Evolutionary conservation across 1,140 invertebrate species (phyloP).

Genomic region (Drosophila rhopaloa): DNA sequence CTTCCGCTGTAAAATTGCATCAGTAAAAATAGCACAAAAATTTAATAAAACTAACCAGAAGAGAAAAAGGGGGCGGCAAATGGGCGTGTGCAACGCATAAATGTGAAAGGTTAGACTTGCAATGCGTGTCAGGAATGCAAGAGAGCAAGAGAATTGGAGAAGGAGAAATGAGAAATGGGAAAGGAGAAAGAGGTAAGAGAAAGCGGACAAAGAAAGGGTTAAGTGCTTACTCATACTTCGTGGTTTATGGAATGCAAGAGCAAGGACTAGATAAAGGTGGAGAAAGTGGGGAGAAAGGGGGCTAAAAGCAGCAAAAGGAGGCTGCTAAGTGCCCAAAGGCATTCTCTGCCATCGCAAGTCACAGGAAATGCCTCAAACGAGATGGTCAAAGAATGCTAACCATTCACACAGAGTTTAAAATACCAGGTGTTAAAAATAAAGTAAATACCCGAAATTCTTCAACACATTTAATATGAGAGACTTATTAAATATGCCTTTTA

Average conservation of each 20-base stretch:
- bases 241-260: conserved; percentile 48
- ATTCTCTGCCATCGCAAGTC: conserved; percentile 8
- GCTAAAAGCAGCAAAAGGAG: neutral
- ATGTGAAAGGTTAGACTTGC: conserved; percentile 75
- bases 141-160: conserved; percentile 4
- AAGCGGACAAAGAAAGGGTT: conserved; percentile 35
- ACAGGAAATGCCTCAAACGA: conserved; percentile 13
- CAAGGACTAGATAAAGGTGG: conserved; percentile 9
- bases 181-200: conserved; percentile 1
- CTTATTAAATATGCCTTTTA: too few relatives aligned
- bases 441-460: conserved; percentile 12
- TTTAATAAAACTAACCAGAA: conserved; percentile 77
- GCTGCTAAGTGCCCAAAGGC: conserved; percentile 28
- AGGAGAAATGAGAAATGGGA: neutral
- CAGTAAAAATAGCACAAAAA: conserved; percentile 69
- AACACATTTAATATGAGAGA: neutral
- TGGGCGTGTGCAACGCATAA: conserved; percentile 50
- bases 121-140: conserved; percentile 50
- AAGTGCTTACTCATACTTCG: conserved; percentile 58
- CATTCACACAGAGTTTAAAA: conserved; percentile 10
- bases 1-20: conserved; percentile 66
- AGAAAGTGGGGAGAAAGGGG: neutral
- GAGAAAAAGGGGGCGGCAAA: conserved; percentile 2
- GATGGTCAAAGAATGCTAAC: neutral
- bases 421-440: conserved; percentile 24